Conservation (phyloP, 2,113 vertebrate species). For the Eupsittula cactorum region DNA sequence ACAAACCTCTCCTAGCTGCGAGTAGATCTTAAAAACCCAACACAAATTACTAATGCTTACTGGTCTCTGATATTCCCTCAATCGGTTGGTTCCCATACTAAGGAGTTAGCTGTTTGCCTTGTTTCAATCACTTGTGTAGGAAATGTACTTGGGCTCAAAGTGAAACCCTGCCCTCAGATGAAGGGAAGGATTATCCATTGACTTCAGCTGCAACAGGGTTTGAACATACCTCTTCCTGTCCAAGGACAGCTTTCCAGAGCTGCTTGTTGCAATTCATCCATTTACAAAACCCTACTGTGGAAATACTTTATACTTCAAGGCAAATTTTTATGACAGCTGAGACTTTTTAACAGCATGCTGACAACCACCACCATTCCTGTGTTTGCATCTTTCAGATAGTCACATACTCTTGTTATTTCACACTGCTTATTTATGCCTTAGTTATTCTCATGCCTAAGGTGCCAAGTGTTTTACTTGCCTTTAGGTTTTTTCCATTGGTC, state of each 20-base stretch:
- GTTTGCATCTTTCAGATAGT: neutral
- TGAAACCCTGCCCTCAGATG: neutral
- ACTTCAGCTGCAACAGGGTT: neutral
- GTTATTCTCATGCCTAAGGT: neutral
- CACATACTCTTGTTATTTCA: neutral
- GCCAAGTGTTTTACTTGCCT: neutral
- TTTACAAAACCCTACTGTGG: neutral
- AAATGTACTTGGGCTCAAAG: neutral
- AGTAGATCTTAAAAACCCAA: neutral
- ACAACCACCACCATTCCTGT: neutral
- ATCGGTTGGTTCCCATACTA: neutral
- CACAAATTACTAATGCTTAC: neutral
- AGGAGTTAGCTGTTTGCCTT: neutral
- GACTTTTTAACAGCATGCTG: neutral
- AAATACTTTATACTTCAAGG: neutral
- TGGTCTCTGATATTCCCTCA: neutral
- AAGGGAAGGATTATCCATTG: neutral
- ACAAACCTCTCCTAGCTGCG: conserved; percentile 70
- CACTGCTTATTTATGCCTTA: neutral
- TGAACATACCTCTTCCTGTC: neutral
- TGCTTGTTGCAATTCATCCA: neutral
- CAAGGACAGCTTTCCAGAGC: neutral
- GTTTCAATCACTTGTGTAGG: neutral
- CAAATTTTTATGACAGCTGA: neutral
- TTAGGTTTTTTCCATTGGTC: neutral